Base-by-base conservation (phyloP, 2,797 vertebrate genomes). In the Arnoldichthys spilopterus region DNA sequence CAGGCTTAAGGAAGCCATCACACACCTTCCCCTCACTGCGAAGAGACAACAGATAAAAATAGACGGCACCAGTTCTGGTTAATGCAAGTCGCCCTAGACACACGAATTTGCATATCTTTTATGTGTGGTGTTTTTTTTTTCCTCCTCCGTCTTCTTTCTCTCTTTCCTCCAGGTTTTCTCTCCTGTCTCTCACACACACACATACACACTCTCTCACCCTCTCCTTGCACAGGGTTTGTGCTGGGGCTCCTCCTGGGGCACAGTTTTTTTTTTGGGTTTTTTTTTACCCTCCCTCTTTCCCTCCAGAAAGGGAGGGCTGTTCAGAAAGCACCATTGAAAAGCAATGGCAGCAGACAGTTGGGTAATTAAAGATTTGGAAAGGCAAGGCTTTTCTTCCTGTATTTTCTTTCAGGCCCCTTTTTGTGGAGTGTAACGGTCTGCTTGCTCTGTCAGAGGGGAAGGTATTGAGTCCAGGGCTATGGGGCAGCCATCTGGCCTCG, bases 1-100 rank as follows among this genome's bases (percentile, higher is more conserved):
- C 85, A 11, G 88, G 88, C 89, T 93, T 93, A 93, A 93, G 85
- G 86, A 93, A 93, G 93, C 89, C 90, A 92, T 92, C 92, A 91
- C 90, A 90, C 90, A 91, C 90, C 90, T 84, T 84, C 73, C 74
- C 72, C 59, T 89, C 88, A 34, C 81, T 84, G 86, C 73, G 85
- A 86, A 86, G 73, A 89, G 79, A 83, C 72, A 83, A 72, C 82
- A 74, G 83, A 82, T 82, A 86, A 67, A 85, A 83, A 81, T 83
- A 83, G 74, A 77, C 72, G 64, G 79, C 85, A 83, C 67, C 90
- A 90, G 90, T 84, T 30, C 90, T 90, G 86, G 85, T 91, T 92
- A 92, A 91, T 89, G 88, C 89, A 87, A 76, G 83, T 92, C 88
- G 85, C 86, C 88, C 85, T 85, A 92, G 92, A 94, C 90, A 90